Evolutionary conservation across 2,888 invertebrate species (phyloP).

Genomic region (Rhagonycha lutea): DNA sequence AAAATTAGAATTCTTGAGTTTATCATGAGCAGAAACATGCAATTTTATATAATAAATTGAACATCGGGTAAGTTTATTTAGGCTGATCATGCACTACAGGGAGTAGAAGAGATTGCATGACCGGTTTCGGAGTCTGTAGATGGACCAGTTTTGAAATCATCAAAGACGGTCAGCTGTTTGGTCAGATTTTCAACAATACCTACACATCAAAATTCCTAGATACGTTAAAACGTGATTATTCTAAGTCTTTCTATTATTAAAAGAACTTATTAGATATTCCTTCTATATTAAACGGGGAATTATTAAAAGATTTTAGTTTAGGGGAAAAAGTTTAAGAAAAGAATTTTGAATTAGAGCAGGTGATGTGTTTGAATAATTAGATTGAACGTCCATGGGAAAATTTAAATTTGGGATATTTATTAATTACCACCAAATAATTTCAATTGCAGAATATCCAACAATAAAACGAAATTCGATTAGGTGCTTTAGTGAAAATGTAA

Average conservation of each 20-base stretch:
- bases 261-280: constrained; percentile 33
- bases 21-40: background rate
- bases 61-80: background rate
- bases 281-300: constrained; percentile 28
- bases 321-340: constrained; percentile 28
- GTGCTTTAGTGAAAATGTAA: background rate
- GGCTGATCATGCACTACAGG: background rate
- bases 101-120: background rate
- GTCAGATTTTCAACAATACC: background rate
- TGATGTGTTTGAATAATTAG: constrained; percentile 14
- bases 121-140: constrained; percentile 21
- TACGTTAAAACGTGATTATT: constrained; percentile 17
- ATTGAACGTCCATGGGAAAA: constrained; percentile 14
- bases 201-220: constrained; percentile 13
- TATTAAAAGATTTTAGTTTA: constrained; percentile 33
- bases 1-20: background rate
- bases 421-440: background rate
- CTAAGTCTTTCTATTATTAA: constrained; percentile 27
- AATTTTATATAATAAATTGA: background rate
- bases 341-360: constrained; percentile 27
- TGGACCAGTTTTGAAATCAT: constrained; percentile 12
- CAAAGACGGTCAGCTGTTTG: constrained; percentile 17
- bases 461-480: background rate
- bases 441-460: background rate
- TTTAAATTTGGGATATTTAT: constrained; percentile 1